phyloP scores from a whole-genome alignment of 2,113 vertebrate species.

The Scartelaos histophorus region DNA sequence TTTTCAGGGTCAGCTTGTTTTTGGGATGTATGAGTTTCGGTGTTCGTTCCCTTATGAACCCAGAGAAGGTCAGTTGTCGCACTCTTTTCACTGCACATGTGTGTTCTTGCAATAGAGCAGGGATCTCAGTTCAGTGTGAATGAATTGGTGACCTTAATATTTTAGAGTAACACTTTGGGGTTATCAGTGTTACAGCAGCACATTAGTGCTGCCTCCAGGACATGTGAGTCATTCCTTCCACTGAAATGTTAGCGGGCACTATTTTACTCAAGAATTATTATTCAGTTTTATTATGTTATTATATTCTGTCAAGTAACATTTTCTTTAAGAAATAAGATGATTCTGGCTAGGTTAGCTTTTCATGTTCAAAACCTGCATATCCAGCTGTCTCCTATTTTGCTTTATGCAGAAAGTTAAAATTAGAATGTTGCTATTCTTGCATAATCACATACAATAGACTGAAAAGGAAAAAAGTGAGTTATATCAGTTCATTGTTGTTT shows the following conservation, averaged over 20 bases:
- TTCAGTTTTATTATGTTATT: not conserved
- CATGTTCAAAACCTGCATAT: not conserved
- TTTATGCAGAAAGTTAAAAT: not conserved
- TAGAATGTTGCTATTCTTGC: too few relatives aligned
- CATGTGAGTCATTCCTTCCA: conserved; percentile 34
- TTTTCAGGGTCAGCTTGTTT: conserved; percentile 74
- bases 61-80: conserved; percentile 76
- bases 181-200: conserved; percentile 46
- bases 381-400: not conserved
- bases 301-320: too few relatives aligned
- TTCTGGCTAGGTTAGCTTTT: not conserved
- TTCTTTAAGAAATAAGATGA: too few relatives aligned
- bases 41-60: conserved; percentile 83
- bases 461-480: too few relatives aligned
- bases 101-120: conserved; percentile 46
- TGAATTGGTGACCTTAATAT: conserved; percentile 57
- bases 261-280: not conserved
- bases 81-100: conserved; percentile 21
- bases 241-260: conserved; percentile 30
- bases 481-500: not conserved
- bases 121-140: conserved; percentile 48
- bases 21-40: conserved; percentile 93
- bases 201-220: conserved; percentile 26
- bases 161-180: conserved; percentile 65
- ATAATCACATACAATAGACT: too few relatives aligned